Conservation (phyloP, 2,113 vertebrate genomes). For the Ageneiosus marmoratus region DNA sequence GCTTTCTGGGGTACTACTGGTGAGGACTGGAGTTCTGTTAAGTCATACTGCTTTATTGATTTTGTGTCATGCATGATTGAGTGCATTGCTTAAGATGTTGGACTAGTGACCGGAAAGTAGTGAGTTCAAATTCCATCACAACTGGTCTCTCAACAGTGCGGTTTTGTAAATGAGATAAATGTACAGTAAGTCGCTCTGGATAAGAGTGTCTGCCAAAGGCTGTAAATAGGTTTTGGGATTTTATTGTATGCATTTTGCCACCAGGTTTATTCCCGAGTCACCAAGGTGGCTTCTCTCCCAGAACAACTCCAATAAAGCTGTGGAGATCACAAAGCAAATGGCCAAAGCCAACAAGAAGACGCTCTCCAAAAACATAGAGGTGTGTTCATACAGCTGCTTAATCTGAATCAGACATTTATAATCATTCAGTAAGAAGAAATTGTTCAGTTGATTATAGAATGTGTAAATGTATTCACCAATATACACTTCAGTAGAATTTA, state of each 20-base stretch:
- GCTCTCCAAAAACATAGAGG: slow-evolving; percentile 80
- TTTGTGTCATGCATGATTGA: not conserved
- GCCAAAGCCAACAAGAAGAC: slow-evolving; percentile 85
- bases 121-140: too few relatives aligned
- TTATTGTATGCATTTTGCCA: not conserved
- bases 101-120: too few relatives aligned
- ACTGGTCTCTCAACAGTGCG: too few relatives aligned
- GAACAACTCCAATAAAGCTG: slow-evolving; percentile 77
- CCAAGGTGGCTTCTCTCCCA: slow-evolving; percentile 94
- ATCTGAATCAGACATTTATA: not conserved
- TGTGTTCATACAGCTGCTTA: slow-evolving; percentile 52
- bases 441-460: too few relatives aligned
- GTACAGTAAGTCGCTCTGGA: too few relatives aligned
- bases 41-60: not conserved
- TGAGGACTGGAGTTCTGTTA: slow-evolving; percentile 59
- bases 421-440: not conserved
- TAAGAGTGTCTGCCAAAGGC: too few relatives aligned
- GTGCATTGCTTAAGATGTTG: too few relatives aligned
- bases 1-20: slow-evolving; percentile 93
- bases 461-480: too few relatives aligned
- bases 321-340: slow-evolving; percentile 80
- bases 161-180: too few relatives aligned
- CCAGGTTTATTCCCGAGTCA: slow-evolving; percentile 91
- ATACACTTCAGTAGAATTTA: too few relatives aligned
- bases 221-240: too few relatives aligned